phyloP scores from a whole-genome alignment of 2,113 vertebrate genomes.

The Trichechus manatus region DNA sequence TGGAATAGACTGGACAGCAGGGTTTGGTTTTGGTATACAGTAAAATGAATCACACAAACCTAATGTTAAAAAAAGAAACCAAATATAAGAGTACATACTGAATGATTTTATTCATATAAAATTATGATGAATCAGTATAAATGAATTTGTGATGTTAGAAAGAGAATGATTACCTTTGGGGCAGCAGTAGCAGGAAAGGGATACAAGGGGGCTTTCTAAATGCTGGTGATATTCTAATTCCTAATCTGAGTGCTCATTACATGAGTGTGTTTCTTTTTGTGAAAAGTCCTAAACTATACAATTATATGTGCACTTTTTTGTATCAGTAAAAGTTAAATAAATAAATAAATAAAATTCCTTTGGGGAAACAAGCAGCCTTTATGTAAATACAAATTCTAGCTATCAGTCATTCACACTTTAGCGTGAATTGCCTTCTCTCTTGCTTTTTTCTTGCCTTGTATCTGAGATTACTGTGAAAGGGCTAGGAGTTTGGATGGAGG shows the following conservation, averaged over 20 bases:
- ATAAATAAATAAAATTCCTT: not conserved
- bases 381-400: not conserved
- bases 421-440: not conserved
- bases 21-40: not conserved
- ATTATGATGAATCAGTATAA: not conserved
- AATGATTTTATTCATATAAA: not conserved
- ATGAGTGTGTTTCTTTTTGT: not conserved
- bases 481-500: not conserved
- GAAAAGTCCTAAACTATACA: not conserved
- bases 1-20: too few species aligned
- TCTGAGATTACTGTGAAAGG: not conserved
- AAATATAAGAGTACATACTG: too few species aligned
- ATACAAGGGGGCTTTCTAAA: not conserved
- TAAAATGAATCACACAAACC: not conserved
- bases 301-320: not conserved
- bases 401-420: not conserved
- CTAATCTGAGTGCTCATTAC: not conserved
- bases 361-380: not conserved
- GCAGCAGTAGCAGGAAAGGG: not conserved
- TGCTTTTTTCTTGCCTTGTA: not conserved
- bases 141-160: not conserved
- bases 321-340: not conserved
- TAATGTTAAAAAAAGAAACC: not conserved
- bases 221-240: not conserved
- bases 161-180: not conserved